These are phyloP conservation scores for Drosophila rubida DNA, from an alignment of 2,888 invertebrate species.

Conservation along the genomic window DNA sequence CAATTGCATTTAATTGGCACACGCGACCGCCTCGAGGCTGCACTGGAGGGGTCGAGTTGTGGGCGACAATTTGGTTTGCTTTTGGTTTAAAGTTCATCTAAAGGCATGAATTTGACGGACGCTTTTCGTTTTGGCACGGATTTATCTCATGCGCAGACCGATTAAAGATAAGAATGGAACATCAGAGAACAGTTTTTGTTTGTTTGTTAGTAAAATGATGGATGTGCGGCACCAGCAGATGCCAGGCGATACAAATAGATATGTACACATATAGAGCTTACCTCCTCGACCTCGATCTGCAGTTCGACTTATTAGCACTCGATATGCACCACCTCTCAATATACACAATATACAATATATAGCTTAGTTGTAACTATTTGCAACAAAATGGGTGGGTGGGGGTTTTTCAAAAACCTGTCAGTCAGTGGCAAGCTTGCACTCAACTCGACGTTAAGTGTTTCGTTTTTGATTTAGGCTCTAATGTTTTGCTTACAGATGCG, in stretches of 20 bases:
- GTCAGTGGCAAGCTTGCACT: background rate
- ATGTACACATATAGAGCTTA: slow-evolving; percentile 53
- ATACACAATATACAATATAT: too few relatives aligned
- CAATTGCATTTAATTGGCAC: slow-evolving; percentile 21
- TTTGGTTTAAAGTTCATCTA: slow-evolving; percentile 84
- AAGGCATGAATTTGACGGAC: slow-evolving; percentile 84
- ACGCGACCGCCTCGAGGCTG: slow-evolving; percentile 1
- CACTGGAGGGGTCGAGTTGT: slow-evolving; percentile 15
- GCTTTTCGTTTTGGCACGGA: slow-evolving; percentile 84
- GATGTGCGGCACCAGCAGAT: slow-evolving; percentile 12
- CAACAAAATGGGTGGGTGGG: too few relatives aligned
- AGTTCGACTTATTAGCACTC: slow-evolving; percentile 10
- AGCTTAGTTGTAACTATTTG: slow-evolving; percentile 6
- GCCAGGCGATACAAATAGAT: slow-evolving; percentile 18
- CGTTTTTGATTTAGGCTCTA: slow-evolving; percentile 47
- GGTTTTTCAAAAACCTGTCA: background rate
- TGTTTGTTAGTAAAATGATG: slow-evolving; percentile 14
- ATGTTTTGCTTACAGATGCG: slow-evolving; percentile 44
- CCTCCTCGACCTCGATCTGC: slow-evolving; percentile 60
- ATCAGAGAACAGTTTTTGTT: slow-evolving; percentile 40
- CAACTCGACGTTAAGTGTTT: slow-evolving; percentile 8
- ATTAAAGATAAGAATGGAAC: slow-evolving; percentile 40
- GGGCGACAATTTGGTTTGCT: slow-evolving; percentile 8
- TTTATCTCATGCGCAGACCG: slow-evolving; percentile 66
- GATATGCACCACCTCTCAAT: background rate